These are phyloP conservation scores for Rhipidura dahli DNA, from an alignment of 2,113 vertebrate genomes.

Conservation along the genomic window DNA sequence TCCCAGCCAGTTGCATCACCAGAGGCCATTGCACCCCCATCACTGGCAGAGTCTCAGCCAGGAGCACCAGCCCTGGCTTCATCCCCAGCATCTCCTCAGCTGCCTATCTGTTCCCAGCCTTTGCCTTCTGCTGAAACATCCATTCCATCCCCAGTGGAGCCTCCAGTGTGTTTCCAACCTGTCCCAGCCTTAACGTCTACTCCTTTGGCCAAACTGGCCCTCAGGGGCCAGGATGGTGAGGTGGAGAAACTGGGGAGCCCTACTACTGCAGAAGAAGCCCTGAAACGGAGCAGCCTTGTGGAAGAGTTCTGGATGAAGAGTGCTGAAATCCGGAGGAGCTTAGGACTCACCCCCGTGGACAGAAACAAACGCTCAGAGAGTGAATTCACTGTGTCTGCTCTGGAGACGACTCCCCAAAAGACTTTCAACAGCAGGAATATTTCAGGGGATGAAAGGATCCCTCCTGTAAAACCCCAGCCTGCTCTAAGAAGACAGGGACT, in stretches of 20 bases:
- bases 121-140: conserved; percentile 82
- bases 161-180: conserved; percentile 90
- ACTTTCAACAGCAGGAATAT: conserved; percentile 59
- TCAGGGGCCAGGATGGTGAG: conserved; percentile 52
- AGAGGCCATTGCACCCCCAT: conserved; percentile 70
- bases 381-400: conserved; percentile 51
- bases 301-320: conserved; percentile 98
- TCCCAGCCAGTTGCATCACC: conserved; percentile 81
- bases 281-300: conserved; percentile 86
- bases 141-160: conserved; percentile 74
- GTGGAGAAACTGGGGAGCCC: conserved; percentile 64
- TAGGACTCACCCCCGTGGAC: conserved; percentile 86
- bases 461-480: conserved; percentile 64
- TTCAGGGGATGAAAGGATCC: conserved; percentile 72
- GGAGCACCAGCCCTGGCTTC: conserved; percentile 63
- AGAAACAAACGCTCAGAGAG: conserved; percentile 77
- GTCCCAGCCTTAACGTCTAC: conserved; percentile 84
- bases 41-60: conserved; percentile 66
- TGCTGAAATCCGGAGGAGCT: conserved; percentile 91
- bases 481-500: conserved; percentile 80
- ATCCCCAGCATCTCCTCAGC: conserved; percentile 61
- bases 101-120: conserved; percentile 89
- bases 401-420: conserved; percentile 67
- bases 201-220: conserved; percentile 71
- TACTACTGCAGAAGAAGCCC: conserved; percentile 69